Percentiles rank a stretch among this genome's conserved stretches.
These are phyloP conservation scores for Gallinago stenura DNA, from an alignment of 2,797 vertebrate genomes.

Conservation along the genomic window DNA sequence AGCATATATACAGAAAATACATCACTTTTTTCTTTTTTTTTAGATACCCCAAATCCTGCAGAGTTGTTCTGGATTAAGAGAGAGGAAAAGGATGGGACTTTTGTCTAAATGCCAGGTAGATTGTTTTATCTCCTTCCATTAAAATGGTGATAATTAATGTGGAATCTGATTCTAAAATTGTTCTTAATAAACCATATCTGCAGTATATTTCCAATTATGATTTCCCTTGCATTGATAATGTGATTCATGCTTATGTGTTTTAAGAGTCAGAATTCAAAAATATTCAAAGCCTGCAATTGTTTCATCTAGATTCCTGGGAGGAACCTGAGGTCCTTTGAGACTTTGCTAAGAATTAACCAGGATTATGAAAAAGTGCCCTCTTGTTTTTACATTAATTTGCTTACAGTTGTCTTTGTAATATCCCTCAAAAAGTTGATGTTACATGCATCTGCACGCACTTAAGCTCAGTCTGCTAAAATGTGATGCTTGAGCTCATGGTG, in stretches of 20 bases:
- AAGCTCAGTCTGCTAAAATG: neutral
- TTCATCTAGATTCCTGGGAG: neutral
- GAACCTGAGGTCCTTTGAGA: neutral
- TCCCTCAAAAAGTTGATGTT: neutral
- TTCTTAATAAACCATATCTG: neutral
- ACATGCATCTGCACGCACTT: constrained; percentile 1
- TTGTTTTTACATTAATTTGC: neutral
- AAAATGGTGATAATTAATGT: neutral
- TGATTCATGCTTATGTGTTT: neutral
- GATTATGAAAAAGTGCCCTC: neutral
- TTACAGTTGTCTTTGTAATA: neutral
- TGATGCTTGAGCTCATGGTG: neutral
- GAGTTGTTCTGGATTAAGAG: neutral
- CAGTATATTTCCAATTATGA: neutral
- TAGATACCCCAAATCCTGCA: neutral
- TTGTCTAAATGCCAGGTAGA: neutral
- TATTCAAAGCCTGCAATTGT: neutral
- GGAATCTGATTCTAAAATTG: neutral
- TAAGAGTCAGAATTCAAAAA: constrained; percentile 4
- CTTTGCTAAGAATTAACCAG: neutral
- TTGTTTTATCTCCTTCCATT: neutral
- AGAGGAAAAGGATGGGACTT: neutral
- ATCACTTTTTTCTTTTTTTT: neutral
- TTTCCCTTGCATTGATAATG: neutral
- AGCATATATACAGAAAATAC: neutral